A percentile compares a stretch with the other conserved stretches of the same genome.
Evolutionary conservation across 1,140 invertebrate species (phyloP).

Genomic region (Agraylea sexmaculata): DNA sequence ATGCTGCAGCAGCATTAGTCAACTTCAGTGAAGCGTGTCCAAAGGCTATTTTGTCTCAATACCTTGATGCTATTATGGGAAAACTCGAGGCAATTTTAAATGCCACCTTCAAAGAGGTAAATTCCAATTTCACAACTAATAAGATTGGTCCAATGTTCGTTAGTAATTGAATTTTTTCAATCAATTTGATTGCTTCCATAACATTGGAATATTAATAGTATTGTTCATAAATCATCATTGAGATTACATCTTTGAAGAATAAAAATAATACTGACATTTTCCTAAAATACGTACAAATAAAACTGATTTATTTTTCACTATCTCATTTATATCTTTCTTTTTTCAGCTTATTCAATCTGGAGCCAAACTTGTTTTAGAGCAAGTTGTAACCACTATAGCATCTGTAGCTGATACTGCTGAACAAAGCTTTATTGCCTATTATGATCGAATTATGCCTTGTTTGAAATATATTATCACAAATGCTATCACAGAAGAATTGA

Average conservation of each 20-base stretch:
- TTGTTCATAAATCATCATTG: conserved; percentile 16
- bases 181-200: conserved; percentile 36
- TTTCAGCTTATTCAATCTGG: conserved; percentile 76
- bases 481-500: conserved; percentile 76
- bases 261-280: conserved; percentile 8
- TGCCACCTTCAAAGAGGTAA: conserved; percentile 83
- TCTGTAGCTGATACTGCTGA: conserved; percentile 98
- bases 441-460: conserved; percentile 85
- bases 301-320: conserved; percentile 3
- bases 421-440: conserved; percentile 82
- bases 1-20: conserved; percentile 88
- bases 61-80: conserved; percentile 81
- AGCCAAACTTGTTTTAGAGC: conserved; percentile 93
- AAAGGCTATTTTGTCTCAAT: conserved; percentile 82
- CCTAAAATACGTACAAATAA: not conserved
- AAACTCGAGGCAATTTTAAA: conserved; percentile 86
- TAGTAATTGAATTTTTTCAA: conserved; percentile 27
- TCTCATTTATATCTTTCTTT: conserved; percentile 1
- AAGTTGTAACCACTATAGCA: conserved; percentile 94
- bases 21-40: conserved; percentile 99
- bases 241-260: not conserved
- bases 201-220: conserved; percentile 37
- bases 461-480: conserved; percentile 96
- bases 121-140: not conserved
- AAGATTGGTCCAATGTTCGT: conserved; percentile 32